Conservation (phyloP, 1,140 invertebrate genomes). For the Carposina sasakii region DNA sequence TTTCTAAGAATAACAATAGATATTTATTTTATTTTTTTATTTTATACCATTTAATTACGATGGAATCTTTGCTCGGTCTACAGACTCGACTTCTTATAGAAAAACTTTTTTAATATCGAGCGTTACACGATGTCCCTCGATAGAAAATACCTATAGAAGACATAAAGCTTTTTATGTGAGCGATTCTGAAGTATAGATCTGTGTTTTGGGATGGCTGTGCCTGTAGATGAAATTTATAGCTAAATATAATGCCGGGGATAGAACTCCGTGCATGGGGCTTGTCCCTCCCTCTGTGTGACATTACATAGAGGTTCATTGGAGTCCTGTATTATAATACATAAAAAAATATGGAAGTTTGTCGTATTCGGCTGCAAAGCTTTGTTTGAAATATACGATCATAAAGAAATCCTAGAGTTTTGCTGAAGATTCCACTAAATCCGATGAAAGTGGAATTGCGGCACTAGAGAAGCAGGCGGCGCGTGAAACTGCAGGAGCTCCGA, state of each 20-base stretch:
- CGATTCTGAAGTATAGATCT: slow-evolving; percentile 32
- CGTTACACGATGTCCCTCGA: slow-evolving; percentile 50
- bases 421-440: too few relatives aligned
- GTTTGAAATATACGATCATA: too few relatives aligned
- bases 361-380: too few relatives aligned
- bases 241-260: slow-evolving; percentile 31
- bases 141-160: slow-evolving; percentile 46
- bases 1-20: slow-evolving; percentile 14
- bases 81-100: slow-evolving; percentile 45
- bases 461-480: slow-evolving; percentile 43
- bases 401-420: too few relatives aligned
- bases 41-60: slow-evolving; percentile 49
- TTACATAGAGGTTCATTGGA: slow-evolving; percentile 16
- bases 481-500: slow-evolving; percentile 51
- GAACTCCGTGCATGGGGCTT: slow-evolving; percentile 16
- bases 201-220: slow-evolving; percentile 24
- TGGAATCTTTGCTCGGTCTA: slow-evolving; percentile 42
- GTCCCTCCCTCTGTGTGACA: slow-evolving; percentile 14
- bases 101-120: slow-evolving; percentile 68
- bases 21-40: slow-evolving; percentile 24
- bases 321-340: too few relatives aligned
- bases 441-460: slow-evolving; percentile 40
- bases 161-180: slow-evolving; percentile 46
- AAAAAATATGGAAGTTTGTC: too few relatives aligned
- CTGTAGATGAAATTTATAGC: slow-evolving; percentile 38